These are phyloP conservation scores for Callaeas wilsoni DNA, from an alignment of 2,113 vertebrate genomes.

Conservation along the genomic window DNA sequence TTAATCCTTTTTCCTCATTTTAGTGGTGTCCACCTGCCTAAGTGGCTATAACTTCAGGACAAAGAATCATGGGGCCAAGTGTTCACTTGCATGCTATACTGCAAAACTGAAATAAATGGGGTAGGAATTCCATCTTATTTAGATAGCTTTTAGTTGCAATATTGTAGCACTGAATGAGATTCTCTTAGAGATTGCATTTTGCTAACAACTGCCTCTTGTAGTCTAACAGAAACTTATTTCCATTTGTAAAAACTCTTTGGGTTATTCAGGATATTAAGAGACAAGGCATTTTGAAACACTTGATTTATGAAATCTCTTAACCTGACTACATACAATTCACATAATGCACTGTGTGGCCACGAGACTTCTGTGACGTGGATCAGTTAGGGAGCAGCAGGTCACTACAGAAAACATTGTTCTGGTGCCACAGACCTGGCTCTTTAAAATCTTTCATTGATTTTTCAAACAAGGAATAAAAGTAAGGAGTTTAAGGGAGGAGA, in stretches of 20 bases:
- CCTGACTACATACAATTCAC: background rate
- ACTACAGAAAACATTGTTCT: background rate
- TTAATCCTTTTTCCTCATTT: background rate
- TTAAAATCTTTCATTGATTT: background rate
- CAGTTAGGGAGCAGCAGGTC: background rate
- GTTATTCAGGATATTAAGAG: background rate
- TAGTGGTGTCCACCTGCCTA: background rate
- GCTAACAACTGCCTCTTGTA: background rate
- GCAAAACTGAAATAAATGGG: background rate
- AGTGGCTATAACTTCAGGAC: background rate
- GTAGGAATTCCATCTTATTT: background rate
- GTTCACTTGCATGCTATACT: background rate
- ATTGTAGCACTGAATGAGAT: background rate
- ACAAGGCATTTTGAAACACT: background rate
- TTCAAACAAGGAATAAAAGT: background rate
- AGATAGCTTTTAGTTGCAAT: background rate
- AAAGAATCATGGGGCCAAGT: background rate
- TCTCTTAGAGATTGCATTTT: background rate
- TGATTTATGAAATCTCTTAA: background rate
- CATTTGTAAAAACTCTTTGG: background rate
- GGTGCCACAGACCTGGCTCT: background rate
- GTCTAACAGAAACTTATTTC: background rate
- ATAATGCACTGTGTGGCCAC: background rate
- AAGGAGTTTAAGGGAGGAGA: background rate
- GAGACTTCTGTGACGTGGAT: background rate